phyloP scores from a whole-genome alignment of 2,888 invertebrate genomes.

The Linhomoeus sp. region DNA sequence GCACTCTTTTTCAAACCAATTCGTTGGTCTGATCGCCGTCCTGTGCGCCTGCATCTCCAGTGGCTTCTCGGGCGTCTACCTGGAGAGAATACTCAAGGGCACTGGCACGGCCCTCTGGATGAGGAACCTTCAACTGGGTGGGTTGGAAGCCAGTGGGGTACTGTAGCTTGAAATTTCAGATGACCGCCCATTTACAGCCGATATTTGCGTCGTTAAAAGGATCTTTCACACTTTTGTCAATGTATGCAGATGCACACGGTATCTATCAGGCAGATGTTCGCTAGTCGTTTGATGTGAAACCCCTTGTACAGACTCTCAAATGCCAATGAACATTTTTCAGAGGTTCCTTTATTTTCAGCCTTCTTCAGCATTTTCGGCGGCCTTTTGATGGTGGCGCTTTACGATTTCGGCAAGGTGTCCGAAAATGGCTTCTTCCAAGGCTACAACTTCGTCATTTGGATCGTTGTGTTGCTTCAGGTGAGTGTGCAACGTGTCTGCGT shows the following conservation, averaged over 20 bases:
- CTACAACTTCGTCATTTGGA: slow-evolving; percentile 33
- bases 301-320: no score
- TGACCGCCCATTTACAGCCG: no score
- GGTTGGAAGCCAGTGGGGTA: neutral
- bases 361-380: slow-evolving; percentile 33
- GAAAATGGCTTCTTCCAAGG: slow-evolving; percentile 35
- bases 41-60: slow-evolving; percentile 34
- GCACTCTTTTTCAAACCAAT: slow-evolving; percentile 7
- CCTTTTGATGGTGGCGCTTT: slow-evolving; percentile 27
- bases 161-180: neutral
- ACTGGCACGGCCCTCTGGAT: slow-evolving; percentile 33
- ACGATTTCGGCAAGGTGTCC: slow-evolving; percentile 30
- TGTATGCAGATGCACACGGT: no score
- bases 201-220: no score
- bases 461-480: slow-evolving; percentile 33
- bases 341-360: no score
- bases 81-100: slow-evolving; percentile 37
- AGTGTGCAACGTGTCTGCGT: no score
- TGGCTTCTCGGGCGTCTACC: slow-evolving; percentile 39
- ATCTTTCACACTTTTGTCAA: no score
- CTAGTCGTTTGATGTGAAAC: no score
- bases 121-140: slow-evolving; percentile 35
- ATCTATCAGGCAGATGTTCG: no score
- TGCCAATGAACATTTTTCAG: no score
- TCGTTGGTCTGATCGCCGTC: slow-evolving; percentile 33